phyloP scores from a whole-genome alignment of 2,113 vertebrate genomes.

The Coturnix japonica region DNA sequence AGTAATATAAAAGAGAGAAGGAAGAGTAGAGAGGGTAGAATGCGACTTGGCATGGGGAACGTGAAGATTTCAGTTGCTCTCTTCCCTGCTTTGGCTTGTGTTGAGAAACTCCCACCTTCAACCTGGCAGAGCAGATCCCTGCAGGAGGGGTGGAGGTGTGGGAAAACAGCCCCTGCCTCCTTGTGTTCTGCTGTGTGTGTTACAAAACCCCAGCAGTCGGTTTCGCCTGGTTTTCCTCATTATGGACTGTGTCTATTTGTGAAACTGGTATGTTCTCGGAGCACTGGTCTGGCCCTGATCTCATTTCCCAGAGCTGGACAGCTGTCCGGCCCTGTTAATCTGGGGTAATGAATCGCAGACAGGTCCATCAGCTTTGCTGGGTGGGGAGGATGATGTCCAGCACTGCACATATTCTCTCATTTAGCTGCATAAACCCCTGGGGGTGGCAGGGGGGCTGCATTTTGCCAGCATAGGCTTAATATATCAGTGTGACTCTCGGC shows the following conservation, averaged over 20 bases:
- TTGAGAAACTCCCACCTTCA: background rate
- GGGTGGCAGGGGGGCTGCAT: background rate
- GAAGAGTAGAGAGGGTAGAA: background rate
- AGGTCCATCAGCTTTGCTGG: slow-evolving; percentile 55
- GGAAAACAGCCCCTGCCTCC: background rate
- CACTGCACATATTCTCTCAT: slow-evolving; percentile 13
- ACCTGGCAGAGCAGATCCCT: background rate
- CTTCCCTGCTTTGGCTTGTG: fast-evolving
- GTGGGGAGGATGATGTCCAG: slow-evolving; percentile 45
- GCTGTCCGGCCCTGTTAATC: slow-evolving; percentile 52
- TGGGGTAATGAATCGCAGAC: slow-evolving; percentile 57
- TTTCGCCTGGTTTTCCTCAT: background rate
- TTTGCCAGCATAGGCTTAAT: background rate
- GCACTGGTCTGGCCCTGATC: background rate
- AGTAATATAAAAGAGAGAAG: background rate
- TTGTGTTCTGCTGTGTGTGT: background rate
- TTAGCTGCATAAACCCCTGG: background rate
- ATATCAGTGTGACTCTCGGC: fast-evolving
- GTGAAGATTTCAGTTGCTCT: background rate
- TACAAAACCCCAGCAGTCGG: background rate
- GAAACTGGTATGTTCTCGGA: background rate
- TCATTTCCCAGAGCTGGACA: slow-evolving; percentile 57
- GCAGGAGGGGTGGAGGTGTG: background rate
- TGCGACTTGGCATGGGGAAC: fast-evolving
- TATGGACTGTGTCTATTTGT: background rate